Conservation (phyloP, 2,797 vertebrate genomes). For the Epinephelus malabaricus region DNA sequence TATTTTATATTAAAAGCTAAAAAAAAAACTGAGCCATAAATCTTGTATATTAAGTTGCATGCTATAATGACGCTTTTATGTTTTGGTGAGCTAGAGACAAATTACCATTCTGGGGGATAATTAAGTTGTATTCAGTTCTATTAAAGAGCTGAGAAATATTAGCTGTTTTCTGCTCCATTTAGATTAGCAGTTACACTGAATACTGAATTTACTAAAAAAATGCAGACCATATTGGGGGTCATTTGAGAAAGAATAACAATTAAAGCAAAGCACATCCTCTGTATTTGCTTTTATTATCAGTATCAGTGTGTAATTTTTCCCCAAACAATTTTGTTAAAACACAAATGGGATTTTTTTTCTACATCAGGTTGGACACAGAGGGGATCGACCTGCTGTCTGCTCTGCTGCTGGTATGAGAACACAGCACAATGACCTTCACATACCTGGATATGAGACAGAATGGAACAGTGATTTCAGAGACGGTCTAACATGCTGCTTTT, state of each 20-base stretch:
- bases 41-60: neutral
- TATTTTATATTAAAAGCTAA: no score
- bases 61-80: no score
- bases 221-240: neutral
- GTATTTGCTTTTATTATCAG: neutral
- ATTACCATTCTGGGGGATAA: neutral
- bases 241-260: neutral
- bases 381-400: constrained; percentile 91
- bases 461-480: neutral
- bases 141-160: no score
- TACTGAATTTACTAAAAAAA: neutral
- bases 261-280: no score
- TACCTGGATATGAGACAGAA: no score
- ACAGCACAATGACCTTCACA: neutral
- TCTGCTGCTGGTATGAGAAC: constrained; percentile 88
- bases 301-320: neutral
- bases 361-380: constrained; percentile 91
- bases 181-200: neutral
- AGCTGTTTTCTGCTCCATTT: neutral
- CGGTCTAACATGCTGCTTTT: constrained; percentile 19
- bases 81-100: neutral
- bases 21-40: no score
- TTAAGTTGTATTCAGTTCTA: neutral
- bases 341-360: constrained; percentile 15
- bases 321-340: neutral